A percentile compares a stretch with the other conserved stretches of the same genome.
These are phyloP conservation scores for Porites australiensis DNA, from an alignment of 64 coral and sea anemone species.

Conservation along the genomic window DNA sequence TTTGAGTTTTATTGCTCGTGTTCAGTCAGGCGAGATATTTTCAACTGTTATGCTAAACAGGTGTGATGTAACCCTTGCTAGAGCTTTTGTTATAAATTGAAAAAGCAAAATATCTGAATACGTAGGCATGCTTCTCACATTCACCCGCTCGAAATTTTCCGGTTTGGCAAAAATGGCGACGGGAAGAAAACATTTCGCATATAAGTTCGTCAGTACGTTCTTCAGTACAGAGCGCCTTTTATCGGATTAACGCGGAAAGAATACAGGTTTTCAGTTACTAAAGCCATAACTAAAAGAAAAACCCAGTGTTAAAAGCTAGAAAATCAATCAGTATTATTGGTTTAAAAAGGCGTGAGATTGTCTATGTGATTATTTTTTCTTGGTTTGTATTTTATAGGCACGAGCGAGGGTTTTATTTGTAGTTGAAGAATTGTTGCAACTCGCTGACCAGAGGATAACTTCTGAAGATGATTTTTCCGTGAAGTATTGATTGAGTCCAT, in stretches of 20 bases:
- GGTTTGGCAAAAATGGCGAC: slow-evolving; percentile 23
- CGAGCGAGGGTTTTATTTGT: neutral
- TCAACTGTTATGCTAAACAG: slow-evolving; percentile 41
- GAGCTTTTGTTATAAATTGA: neutral
- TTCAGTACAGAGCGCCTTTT: neutral
- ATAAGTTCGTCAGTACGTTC: neutral
- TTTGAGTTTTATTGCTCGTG: neutral
- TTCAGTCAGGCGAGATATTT: slow-evolving; percentile 3
- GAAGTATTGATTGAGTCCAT: neutral
- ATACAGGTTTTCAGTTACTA: neutral
- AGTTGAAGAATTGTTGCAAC: neutral
- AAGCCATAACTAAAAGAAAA: slow-evolving; percentile 5
- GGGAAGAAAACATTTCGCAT: neutral
- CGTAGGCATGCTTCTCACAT: slow-evolving; percentile 22
- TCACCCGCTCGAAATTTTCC: neutral
- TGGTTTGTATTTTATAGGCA: slow-evolving; percentile 15
- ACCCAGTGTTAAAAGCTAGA: neutral
- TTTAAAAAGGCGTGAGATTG: neutral
- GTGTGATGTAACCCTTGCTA: slow-evolving; percentile 25
- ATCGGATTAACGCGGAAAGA: slow-evolving; percentile 13
- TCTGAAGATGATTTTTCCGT: neutral
- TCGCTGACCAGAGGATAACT: neutral
- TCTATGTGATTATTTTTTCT: neutral
- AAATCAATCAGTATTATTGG: slow-evolving; percentile 13
- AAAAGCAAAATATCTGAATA: neutral